Conservation (phyloP, 2,888 invertebrate species). For the Criorhina ranunculi region DNA sequence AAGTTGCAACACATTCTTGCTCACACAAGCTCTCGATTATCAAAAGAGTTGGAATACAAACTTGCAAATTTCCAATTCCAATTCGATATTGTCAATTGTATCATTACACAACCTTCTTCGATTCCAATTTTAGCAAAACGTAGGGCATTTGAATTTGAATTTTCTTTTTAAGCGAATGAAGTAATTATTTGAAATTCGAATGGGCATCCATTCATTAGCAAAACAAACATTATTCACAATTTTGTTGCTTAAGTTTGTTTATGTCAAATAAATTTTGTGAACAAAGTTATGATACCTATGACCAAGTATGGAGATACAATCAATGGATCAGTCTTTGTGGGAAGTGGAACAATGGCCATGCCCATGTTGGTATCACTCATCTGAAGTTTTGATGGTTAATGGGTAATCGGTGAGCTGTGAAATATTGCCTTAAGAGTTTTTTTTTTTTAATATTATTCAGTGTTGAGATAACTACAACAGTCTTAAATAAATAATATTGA, state of each 20-base stretch:
- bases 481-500: too few relatives aligned
- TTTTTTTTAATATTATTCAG: neutral
- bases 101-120: too few relatives aligned
- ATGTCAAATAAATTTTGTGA: slow-evolving; percentile 53
- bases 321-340: neutral
- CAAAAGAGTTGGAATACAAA: slow-evolving; percentile 41
- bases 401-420: neutral
- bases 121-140: neutral
- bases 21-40: too few relatives aligned
- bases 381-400: neutral
- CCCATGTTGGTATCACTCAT: slow-evolving; percentile 3
- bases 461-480: neutral
- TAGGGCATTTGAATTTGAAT: neutral
- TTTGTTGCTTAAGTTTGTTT: slow-evolving; percentile 8
- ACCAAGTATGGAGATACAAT: neutral
- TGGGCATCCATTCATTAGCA: slow-evolving; percentile 47
- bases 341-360: slow-evolving; percentile 5
- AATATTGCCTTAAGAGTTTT: neutral
- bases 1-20: too few relatives aligned
- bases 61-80: neutral
- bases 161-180: neutral
- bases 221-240: slow-evolving; percentile 40
- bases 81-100: neutral
- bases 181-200: slow-evolving; percentile 25
- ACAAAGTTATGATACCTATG: slow-evolving; percentile 9